Conservation (phyloP, 1,140 invertebrate genomes). For the Drosophila ficusphila region DNA sequence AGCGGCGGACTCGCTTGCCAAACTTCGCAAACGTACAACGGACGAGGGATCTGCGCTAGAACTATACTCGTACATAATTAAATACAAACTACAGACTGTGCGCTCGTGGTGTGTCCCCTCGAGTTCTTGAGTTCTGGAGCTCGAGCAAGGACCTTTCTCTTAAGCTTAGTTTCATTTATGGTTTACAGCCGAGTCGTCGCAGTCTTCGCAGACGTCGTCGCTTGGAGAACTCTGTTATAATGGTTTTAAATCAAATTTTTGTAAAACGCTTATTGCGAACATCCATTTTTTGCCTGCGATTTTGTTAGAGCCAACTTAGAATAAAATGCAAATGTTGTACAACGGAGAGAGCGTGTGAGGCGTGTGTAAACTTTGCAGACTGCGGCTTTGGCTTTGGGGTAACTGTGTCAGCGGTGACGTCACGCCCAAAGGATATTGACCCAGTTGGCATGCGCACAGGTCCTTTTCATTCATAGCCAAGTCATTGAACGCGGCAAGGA, state of each 20-base stretch:
- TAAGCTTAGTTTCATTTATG: slow-evolving; percentile 43
- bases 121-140: too few species aligned
- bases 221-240: slow-evolving; percentile 50
- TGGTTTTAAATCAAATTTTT: slow-evolving; percentile 74
- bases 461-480: slow-evolving; percentile 63
- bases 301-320: slow-evolving; percentile 61
- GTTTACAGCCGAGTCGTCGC: slow-evolving; percentile 19
- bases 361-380: neutral
- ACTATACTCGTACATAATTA: slow-evolving; percentile 9
- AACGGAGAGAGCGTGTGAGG: slow-evolving; percentile 18
- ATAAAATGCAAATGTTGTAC: slow-evolving; percentile 42
- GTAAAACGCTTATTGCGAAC: slow-evolving; percentile 55
- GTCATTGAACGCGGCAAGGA: slow-evolving; percentile 55
- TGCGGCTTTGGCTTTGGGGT: slow-evolving; percentile 4
- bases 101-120: slow-evolving; percentile 40
- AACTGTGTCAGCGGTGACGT: slow-evolving; percentile 77
- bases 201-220: slow-evolving; percentile 28
- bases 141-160: slow-evolving; percentile 24
- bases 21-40: slow-evolving; percentile 26
- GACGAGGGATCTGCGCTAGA: slow-evolving; percentile 11
- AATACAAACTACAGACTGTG: slow-evolving; percentile 59
- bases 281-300: slow-evolving; percentile 56
- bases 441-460: slow-evolving; percentile 71
- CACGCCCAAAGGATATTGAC: slow-evolving; percentile 66
- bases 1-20: slow-evolving; percentile 62